Percentiles rank a stretch among this genome's conserved stretches.
Evolutionary conservation across 2,888 invertebrate species (phyloP).

Genomic region (Volucella inflata): DNA sequence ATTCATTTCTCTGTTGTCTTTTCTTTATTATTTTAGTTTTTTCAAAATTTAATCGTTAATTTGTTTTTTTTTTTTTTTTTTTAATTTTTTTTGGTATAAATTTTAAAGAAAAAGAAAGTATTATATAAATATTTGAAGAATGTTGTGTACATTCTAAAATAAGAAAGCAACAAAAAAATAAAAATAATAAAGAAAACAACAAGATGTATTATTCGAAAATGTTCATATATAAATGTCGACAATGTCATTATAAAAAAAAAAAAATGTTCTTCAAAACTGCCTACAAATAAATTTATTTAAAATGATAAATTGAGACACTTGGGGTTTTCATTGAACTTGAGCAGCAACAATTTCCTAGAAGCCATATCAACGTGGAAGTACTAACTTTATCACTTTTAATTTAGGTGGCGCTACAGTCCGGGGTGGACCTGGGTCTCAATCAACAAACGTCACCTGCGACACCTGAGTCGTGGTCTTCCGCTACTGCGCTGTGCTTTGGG

Average conservation of each 20-base stretch:
- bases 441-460: too few species aligned
- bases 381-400: too few species aligned
- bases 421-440: too few species aligned
- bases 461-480: too few species aligned
- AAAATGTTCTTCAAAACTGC: conserved; percentile 84
- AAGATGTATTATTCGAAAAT: conserved; percentile 79
- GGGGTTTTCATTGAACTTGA: neutral
- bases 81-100: conserved; percentile 63
- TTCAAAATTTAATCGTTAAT: neutral
- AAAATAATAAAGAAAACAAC: conserved; percentile 35
- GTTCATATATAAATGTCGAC: conserved; percentile 81
- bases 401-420: too few species aligned
- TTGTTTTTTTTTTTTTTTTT: conserved; percentile 28
- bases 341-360: too few species aligned
- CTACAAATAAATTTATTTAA: conserved; percentile 82
- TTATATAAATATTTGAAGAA: conserved; percentile 68
- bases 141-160: conserved; percentile 68
- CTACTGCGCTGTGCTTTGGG: too few species aligned
- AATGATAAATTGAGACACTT: conserved; percentile 70
- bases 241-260: conserved; percentile 80
- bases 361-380: too few species aligned
- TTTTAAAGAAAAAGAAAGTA: conserved; percentile 53
- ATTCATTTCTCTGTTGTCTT: conserved; percentile 18
- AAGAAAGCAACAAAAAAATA: conserved; percentile 51
- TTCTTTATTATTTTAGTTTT: conserved; percentile 51